Conservation (phyloP, 1,140 invertebrate genomes). For the Venustaconcha ellipsiformis region DNA sequence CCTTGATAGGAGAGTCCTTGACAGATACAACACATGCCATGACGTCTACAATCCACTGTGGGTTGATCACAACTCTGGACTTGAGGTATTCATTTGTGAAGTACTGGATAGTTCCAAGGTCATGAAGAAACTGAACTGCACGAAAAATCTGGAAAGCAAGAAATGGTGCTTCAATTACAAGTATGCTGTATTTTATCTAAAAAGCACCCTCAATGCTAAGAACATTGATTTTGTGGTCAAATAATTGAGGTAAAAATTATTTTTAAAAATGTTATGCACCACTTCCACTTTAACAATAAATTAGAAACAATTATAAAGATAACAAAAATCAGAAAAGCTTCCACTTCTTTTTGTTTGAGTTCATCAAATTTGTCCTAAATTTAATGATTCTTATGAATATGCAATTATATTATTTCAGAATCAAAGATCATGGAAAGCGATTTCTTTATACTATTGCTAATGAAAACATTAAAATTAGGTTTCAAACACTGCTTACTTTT, state of each 20-base stretch:
- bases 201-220: not conserved
- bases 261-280: not conserved
- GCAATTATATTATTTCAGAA: too few species aligned
- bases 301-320: too few species aligned
- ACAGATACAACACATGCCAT: conserved; percentile 66
- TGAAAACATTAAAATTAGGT: too few species aligned
- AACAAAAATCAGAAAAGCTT: too few species aligned
- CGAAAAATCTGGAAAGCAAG: conserved; percentile 45
- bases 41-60: conserved; percentile 69
- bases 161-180: not conserved
- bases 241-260: not conserved
- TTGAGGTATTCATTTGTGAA: conserved; percentile 61
- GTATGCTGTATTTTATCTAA: not conserved
- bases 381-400: too few species aligned
- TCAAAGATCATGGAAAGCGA: too few species aligned
- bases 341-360: too few species aligned
- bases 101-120: conserved; percentile 66
- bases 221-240: too few species aligned
- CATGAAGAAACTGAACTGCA: conserved; percentile 66
- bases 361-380: too few species aligned
- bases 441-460: too few species aligned
- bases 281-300: too few species aligned
- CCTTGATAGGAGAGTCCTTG: conserved; percentile 58
- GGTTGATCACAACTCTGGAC: conserved; percentile 64
- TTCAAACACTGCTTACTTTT: too few species aligned